Percentiles rank a stretch among this genome's conserved stretches.
Conservation (phyloP, 2,888 invertebrate species). For the Amblyteles armatorius region DNA sequence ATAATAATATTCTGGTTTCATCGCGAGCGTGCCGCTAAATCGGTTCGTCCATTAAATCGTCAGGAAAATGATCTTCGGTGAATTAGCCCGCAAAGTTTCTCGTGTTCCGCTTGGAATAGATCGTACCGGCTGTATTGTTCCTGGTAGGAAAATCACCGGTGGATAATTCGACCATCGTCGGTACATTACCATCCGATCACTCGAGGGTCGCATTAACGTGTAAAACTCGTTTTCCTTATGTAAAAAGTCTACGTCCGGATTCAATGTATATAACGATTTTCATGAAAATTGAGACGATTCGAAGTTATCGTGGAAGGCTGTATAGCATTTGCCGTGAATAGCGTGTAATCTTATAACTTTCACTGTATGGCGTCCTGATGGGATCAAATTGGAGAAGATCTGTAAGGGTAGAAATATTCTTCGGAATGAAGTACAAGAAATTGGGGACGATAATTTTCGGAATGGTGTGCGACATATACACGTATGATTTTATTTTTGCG, state of each 20-base stretch:
- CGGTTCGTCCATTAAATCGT: conserved; percentile 27
- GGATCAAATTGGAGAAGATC: too few species aligned
- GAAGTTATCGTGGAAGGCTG: too few species aligned
- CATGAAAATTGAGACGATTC: neutral
- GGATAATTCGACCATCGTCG: neutral
- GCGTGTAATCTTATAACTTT: too few species aligned
- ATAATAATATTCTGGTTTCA: conserved; percentile 48
- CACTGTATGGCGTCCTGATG: too few species aligned
- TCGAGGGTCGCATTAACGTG: neutral
- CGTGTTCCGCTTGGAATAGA: neutral
- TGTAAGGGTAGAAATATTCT: too few species aligned
- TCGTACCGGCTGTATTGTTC: neutral
- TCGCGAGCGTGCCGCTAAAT: conserved; percentile 35
- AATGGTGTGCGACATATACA: too few species aligned
- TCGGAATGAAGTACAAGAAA: too few species aligned
- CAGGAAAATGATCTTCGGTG: neutral
- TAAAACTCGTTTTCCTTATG: too few species aligned
- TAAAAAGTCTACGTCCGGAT: neutral
- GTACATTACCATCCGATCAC: neutral
- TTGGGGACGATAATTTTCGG: too few species aligned
- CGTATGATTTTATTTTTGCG: too few species aligned
- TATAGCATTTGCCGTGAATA: too few species aligned
- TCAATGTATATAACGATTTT: neutral
- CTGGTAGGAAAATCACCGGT: neutral
- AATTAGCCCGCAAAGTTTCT: conserved; percentile 3